phyloP scores from a whole-genome alignment of 2,888 invertebrate species.

The Incurvaria masculella region DNA sequence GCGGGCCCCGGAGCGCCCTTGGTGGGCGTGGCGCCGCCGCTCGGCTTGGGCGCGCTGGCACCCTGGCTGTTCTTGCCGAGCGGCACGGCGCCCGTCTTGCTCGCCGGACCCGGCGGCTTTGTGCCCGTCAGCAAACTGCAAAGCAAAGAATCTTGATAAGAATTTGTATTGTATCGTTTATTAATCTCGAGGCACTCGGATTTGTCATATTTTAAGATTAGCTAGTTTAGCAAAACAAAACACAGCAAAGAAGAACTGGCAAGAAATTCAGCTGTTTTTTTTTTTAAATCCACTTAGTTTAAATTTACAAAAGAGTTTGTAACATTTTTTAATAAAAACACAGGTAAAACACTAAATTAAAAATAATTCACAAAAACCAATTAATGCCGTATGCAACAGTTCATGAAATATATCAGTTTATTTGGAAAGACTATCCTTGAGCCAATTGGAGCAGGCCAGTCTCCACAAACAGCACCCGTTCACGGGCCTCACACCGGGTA shows the following conservation, averaged over 20 bases:
- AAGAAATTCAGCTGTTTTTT: no score
- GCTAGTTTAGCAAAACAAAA: no score
- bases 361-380: background rate
- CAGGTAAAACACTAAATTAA: no score
- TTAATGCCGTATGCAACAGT: no score
- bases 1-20: conserved; percentile 17
- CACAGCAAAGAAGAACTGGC: no score
- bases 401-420: no score
- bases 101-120: conserved; percentile 53
- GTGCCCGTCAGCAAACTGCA: conserved; percentile 38
- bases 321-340: background rate
- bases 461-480: no score
- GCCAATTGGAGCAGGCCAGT: no score
- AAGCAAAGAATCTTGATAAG: conserved; percentile 1
- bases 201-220: no score
- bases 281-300: background rate
- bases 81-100: conserved; percentile 47
- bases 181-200: no score
- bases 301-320: background rate
- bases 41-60: conserved; percentile 27
- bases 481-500: no score
- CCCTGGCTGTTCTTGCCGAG: conserved; percentile 31
- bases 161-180: no score
- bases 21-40: conserved; percentile 11
- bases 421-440: background rate